Evolutionary conservation across 2,113 vertebrate species (phyloP).

Genomic region (Tiliqua scincoides): DNA sequence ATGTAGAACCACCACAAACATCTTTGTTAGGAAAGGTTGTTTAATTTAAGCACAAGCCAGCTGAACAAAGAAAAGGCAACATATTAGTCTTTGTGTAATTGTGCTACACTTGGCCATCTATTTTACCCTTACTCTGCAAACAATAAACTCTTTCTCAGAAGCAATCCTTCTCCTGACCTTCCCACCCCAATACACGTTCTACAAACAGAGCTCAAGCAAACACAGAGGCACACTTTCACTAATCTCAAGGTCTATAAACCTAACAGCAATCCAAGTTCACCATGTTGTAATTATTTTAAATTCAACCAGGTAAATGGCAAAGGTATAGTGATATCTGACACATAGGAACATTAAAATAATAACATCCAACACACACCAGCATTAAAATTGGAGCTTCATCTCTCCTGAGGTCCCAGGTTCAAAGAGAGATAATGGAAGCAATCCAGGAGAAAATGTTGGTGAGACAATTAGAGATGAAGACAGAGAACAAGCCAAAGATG

Average conservation of each 20-base stretch:
- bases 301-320: not conserved
- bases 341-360: not conserved
- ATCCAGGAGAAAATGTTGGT: not conserved
- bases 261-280: not conserved
- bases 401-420: not conserved
- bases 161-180: not conserved
- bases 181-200: not conserved
- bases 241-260: fast-evolving
- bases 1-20: slow-evolving; percentile 44
- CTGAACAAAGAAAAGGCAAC: slow-evolving; percentile 58
- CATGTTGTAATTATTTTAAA: not conserved
- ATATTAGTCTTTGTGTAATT: not conserved
- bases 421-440: not conserved
- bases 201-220: slow-evolving; percentile 9
- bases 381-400: not conserved
- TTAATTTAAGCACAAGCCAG: slow-evolving; percentile 43
- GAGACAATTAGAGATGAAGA: not conserved
- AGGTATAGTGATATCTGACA: not conserved
- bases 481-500: not conserved
- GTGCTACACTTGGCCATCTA: not conserved
- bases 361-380: no score
- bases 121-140: slow-evolving; percentile 16
- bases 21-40: slow-evolving; percentile 17
- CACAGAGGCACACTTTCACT: not conserved
- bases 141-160: not conserved